Conservation (phyloP, 30 jellyfish, hydroid and myxozoan genomes). For the Catostylus mosaicus region DNA sequence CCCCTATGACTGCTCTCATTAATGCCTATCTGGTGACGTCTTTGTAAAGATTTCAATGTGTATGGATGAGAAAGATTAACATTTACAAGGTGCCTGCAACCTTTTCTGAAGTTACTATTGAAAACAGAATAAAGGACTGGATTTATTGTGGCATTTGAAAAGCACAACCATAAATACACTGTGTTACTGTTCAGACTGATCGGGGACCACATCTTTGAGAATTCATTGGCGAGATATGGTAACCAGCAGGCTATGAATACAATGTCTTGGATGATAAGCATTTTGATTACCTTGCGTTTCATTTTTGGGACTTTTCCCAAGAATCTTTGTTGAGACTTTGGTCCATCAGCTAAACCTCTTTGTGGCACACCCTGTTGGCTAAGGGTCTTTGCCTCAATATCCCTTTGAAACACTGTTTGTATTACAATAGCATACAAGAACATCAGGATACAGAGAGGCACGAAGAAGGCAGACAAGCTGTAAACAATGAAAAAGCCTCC, state of each 20-base stretch:
- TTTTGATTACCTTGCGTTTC: conserved; percentile 66
- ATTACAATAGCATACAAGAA: conserved; percentile 45
- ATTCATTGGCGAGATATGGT: conserved; percentile 58
- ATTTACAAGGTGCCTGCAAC: conserved; percentile 71
- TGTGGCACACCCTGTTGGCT: not conserved
- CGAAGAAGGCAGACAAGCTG: conserved; percentile 48
- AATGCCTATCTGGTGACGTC: conserved; percentile 75
- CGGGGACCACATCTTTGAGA: conserved; percentile 29
- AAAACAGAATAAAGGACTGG: conserved; percentile 69
- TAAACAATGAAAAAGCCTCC: conserved; percentile 62
- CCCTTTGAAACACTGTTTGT: conserved; percentile 50
- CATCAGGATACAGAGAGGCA: conserved; percentile 56
- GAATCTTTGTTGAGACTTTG: conserved; percentile 36
- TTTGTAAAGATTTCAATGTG: conserved; percentile 59
- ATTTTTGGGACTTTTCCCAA: conserved; percentile 84
- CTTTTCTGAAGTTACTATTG: conserved; percentile 78
- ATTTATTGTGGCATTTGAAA: conserved; percentile 68
- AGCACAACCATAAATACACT: conserved; percentile 58
- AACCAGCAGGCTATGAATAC: conserved; percentile 74
- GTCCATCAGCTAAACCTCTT: conserved; percentile 4
- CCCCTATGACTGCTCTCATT: conserved; percentile 64
- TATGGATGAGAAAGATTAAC: conserved; percentile 73
- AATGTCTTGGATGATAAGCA: conserved; percentile 65
- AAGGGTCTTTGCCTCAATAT: conserved; percentile 20
- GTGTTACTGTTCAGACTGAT: not conserved